Evolutionary conservation across 2,888 invertebrate genomes (phyloP), one percentile per base, ranked within the genome.

Genomic region (Heliconius cydno): DNA sequence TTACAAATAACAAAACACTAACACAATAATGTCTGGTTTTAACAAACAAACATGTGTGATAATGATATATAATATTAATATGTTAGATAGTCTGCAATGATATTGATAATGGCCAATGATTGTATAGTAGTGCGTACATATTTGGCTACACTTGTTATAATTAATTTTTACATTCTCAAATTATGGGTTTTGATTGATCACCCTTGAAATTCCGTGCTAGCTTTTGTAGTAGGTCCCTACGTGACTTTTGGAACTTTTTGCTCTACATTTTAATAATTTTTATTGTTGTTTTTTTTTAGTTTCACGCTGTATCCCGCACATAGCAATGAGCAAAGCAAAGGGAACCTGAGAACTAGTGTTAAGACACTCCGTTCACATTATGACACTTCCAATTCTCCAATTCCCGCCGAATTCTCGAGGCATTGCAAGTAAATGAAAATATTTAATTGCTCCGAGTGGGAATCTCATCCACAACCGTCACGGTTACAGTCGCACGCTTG

Each of bases 91-190:
- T 41, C 38, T 41, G 13, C 25, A 68, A 70, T 46, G 25, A 70
- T 46, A 25, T 15, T 41, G 15, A 25, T 73, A 73, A 73, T 57
- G 25, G 1, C n/a, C 60, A 73, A 34, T 60, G 73, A 73, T 73
- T 73, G 34, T 30, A 71, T 10, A 57, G 30, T 25, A 73, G 60
- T 38, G 60, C 12, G n/a, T 15, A 38, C 60, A 15, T 7, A 60
- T 19, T 52, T 52, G 19, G 52, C n/a, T 13, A 73, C n/a, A 15
- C 9, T 60, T 30, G 60, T 73, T 72, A 77, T 80, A 76, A 82
- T 82, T 80, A 76, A 80, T 67, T 80, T 79, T 80, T 76, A 82
- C 77, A 81, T 80, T 77, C 77, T 41, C 76, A 78, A 71, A 80
- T 79, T 70, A 80, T 74, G 28, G 80, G 79, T 71, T 72, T 79